Evolutionary conservation across 2,797 vertebrate species (phyloP).

Genomic region (Columba guinea): DNA sequence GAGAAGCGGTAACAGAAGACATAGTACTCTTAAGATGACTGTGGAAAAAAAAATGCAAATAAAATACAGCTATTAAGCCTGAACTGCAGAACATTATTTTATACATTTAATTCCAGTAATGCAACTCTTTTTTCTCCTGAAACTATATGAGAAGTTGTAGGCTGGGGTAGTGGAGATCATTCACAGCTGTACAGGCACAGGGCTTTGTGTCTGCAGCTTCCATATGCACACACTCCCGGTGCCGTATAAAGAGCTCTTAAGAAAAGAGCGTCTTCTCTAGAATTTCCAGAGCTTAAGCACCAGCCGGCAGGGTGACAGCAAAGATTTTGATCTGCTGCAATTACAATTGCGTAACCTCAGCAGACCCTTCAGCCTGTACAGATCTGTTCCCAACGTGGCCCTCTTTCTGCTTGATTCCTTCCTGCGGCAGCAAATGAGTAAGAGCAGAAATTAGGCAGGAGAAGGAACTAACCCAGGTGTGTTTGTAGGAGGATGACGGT

Average conservation of each 20-base stretch:
- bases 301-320: not conserved
- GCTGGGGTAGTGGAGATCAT: not conserved
- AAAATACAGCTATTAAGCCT: not conserved
- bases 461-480: fast-evolving
- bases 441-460: not conserved
- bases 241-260: not conserved
- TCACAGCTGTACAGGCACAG: not conserved
- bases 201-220: not conserved
- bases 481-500: not conserved
- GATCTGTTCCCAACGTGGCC: not conserved
- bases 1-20: not conserved
- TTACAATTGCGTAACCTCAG: not conserved
- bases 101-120: not conserved
- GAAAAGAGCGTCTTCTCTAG: not conserved
- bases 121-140: not conserved
- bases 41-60: not conserved
- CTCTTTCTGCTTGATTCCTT: not conserved
- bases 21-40: not conserved
- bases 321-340: not conserved
- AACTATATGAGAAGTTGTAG: not conserved
- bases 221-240: not conserved
- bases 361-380: not conserved
- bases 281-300: not conserved
- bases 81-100: not conserved
- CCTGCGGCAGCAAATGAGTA: not conserved